Conservation (phyloP, 1,140 invertebrate species). For the Batillaria attramentaria region DNA sequence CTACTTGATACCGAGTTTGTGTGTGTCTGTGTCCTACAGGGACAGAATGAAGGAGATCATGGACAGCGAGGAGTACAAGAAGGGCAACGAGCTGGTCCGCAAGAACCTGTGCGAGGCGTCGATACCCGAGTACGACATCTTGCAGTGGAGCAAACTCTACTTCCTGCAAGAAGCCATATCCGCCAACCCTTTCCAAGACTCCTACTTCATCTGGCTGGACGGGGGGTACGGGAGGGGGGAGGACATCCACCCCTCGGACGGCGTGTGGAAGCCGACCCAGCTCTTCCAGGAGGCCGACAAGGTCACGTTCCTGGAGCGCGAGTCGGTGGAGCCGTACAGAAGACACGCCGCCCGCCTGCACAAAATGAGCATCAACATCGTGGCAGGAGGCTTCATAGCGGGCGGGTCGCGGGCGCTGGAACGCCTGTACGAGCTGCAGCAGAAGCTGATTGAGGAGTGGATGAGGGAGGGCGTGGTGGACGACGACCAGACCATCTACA, state of each 20-base stretch:
- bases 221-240: constrained; percentile 37
- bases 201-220: constrained; percentile 37
- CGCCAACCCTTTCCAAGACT: constrained; percentile 30
- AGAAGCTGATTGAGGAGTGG: constrained; percentile 24
- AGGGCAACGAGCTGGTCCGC: constrained; percentile 38
- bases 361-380: constrained; percentile 31
- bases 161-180: constrained; percentile 31
- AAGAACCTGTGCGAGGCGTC: constrained; percentile 29
- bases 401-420: constrained; percentile 22
- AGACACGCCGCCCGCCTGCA: constrained; percentile 5
- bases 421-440: constrained; percentile 23
- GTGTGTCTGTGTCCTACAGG: too few species aligned
- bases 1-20: too few species aligned
- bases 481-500: constrained; percentile 39
- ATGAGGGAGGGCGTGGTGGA: constrained; percentile 33
- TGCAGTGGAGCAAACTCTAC: constrained; percentile 42
- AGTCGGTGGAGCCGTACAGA: not conserved
- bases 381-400: constrained; percentile 32
- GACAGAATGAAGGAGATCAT: constrained; percentile 36
- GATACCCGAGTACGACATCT: constrained; percentile 42
- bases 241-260: constrained; percentile 30
- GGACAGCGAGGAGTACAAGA: constrained; percentile 28
- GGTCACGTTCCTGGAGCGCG: constrained; percentile 28
- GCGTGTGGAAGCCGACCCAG: constrained; percentile 31
- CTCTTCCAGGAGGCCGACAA: constrained; percentile 14